Conservation (phyloP, 2,888 invertebrate species). For the Rhagonycha lutea region DNA sequence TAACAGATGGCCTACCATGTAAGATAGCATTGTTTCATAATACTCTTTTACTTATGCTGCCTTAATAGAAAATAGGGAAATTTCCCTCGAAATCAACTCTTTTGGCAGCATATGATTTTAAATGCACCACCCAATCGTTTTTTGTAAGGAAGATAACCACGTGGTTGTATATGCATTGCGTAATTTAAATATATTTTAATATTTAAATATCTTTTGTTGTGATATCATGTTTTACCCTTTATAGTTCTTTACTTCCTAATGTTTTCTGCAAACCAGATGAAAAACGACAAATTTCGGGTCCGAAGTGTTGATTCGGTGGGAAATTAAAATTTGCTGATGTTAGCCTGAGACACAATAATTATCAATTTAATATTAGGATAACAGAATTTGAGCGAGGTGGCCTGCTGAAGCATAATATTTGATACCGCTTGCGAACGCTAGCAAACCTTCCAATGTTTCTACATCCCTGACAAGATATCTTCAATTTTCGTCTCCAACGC, state of each 20-base stretch:
- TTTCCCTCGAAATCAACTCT: constrained; percentile 43
- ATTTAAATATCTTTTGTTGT: background rate
- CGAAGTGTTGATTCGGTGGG: constrained; percentile 36
- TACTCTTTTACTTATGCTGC: constrained; percentile 21
- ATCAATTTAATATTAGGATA: constrained; percentile 1
- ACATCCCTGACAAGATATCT: constrained; percentile 8
- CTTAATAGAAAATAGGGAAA: constrained; percentile 41
- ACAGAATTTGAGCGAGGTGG: background rate
- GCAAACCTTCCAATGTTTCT: background rate
- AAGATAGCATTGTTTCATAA: background rate
- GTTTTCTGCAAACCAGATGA: constrained; percentile 11
- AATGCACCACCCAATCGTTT: background rate
- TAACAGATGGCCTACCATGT: background rate
- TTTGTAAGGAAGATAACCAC: background rate
- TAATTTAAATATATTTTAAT: background rate
- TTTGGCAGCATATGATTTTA: constrained; percentile 22
- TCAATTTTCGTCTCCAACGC: constrained; percentile 8
- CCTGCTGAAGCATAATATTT: background rate
- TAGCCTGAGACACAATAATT: constrained; percentile 2
- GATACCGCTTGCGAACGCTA: background rate
- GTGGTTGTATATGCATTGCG: background rate
- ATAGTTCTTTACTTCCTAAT: background rate
- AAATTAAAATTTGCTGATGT: background rate
- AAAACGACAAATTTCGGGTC: constrained; percentile 37
- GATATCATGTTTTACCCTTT: background rate